Base-by-base conservation (phyloP, 1,140 invertebrate species). In the Melitaea cinxia region DNA sequence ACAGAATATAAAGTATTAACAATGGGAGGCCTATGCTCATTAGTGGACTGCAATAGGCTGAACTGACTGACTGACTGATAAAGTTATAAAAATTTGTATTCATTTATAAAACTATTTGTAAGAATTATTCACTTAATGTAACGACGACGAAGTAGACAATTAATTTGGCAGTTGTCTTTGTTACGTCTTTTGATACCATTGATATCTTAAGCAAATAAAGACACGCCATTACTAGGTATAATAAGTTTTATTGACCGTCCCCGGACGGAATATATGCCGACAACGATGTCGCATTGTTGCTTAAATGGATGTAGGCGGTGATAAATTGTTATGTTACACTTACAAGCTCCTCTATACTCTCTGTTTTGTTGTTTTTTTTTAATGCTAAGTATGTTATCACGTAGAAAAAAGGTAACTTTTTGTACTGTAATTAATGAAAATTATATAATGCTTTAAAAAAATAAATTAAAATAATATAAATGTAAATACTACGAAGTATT, bases 261-360 rank as follows among this genome's bases (percentile, higher is more conserved):
- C 35, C 28, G 50, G 54, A 65, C 49, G 54, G 49, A 53, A 45
- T 54, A n/a, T n/a, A 55, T 57, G 55, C 17, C 37, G 53, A 47
- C 60, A 28, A 64, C 45, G 47, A 54, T 56, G 49, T 63, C 55
- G 60, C 57, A 24, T 52, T 64, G 60, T 64, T 52, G 19, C 35
- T 15, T 14, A 19, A 47, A 19, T 45, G n/a, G 17, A 47, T 28
- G 70, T 73, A 67, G 70, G 70, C 66, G 63, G 53, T 70, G 62
- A 73, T 73, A 63, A 70, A 73, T 70, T 65, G 39, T 64, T 70
- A 15, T 73, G 70, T 59, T 69, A 49, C 62, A 60, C 55, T 63
- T 69, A 68, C 57, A 65, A 33, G 28, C 24, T 30, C 35, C 33
- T 61, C 47, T 49, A 15, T 24, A 60, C 15, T 19, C 9, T 59